Evolutionary conservation across 2,888 invertebrate species (phyloP).

Genomic region (Hypolimnas misippus): DNA sequence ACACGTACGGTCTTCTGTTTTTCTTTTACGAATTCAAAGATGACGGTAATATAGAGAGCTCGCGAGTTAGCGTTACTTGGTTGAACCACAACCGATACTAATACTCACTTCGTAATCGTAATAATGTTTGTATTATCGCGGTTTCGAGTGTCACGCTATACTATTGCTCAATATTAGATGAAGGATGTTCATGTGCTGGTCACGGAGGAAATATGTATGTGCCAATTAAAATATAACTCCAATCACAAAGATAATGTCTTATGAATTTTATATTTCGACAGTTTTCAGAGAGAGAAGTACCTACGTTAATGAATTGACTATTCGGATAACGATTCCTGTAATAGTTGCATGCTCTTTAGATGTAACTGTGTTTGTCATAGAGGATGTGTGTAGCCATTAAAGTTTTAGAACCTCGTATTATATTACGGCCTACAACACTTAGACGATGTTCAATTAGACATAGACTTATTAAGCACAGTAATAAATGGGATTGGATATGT

Average conservation of each 20-base stretch:
- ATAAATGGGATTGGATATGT: slow-evolving; percentile 29
- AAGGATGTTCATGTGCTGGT: slow-evolving; percentile 63
- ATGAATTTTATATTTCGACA: slow-evolving; percentile 54
- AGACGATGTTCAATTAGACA: slow-evolving; percentile 44
- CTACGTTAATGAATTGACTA: slow-evolving; percentile 27
- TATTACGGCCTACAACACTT: slow-evolving; percentile 60
- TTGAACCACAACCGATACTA: too few species aligned
- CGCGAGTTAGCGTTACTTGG: background rate
- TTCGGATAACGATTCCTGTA: slow-evolving; percentile 40
- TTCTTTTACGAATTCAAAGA: slow-evolving; percentile 3
- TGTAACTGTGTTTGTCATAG: slow-evolving; percentile 69
- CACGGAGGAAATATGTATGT: slow-evolving; percentile 55
- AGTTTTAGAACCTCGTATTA: slow-evolving; percentile 58
- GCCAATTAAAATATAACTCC: slow-evolving; percentile 56
- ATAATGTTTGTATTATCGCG: background rate
- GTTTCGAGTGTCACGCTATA: background rate
- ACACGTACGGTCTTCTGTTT: slow-evolving; percentile 12
- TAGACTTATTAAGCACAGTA: slow-evolving; percentile 45
- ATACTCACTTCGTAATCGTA: background rate
- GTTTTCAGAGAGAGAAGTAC: slow-evolving; percentile 13
- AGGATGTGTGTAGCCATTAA: slow-evolving; percentile 67
- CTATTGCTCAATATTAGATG: slow-evolving; percentile 52
- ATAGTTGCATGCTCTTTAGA: slow-evolving; percentile 75
- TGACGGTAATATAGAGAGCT: slow-evolving; percentile 1
- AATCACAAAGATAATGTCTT: slow-evolving; percentile 50